Conservation (phyloP, 2,113 vertebrate genomes). For the Elachura formosa region DNA sequence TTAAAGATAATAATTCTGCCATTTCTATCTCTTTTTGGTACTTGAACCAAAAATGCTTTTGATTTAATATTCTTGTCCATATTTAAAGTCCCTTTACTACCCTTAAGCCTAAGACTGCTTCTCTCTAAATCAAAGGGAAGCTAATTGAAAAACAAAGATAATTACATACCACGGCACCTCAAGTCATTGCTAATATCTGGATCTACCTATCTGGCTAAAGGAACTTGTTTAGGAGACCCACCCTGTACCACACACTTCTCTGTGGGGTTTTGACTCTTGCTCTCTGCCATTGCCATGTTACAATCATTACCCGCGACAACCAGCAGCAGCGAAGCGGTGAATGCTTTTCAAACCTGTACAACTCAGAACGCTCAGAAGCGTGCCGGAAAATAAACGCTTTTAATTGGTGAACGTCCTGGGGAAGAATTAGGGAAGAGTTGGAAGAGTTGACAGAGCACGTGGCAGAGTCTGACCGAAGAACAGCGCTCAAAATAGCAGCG, state of each 20-base stretch:
- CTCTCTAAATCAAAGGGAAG: not conserved
- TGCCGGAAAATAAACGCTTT: not conserved
- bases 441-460: rapidly evolving
- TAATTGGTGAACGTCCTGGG: rapidly evolving
- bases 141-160: not conserved
- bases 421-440: not conserved
- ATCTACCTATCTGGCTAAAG: not conserved
- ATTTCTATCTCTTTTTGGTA: not conserved
- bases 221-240: not conserved
- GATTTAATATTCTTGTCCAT: not conserved
- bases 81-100: not conserved
- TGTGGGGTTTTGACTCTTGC: not conserved
- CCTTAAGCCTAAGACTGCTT: not conserved
- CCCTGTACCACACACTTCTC: too few species aligned
- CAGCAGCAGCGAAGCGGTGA: rapidly evolving
- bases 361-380: not conserved
- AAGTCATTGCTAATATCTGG: not conserved
- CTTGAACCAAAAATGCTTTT: not conserved
- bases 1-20: not conserved
- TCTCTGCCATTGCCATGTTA: not conserved
- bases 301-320: too few species aligned
- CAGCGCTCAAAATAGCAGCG: not conserved
- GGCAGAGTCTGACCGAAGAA: not conserved
- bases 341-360: rapidly evolving
- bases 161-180: not conserved